Conservation (phyloP, 1,140 invertebrate species). For the Macrobrachium rosenbergii region DNA sequence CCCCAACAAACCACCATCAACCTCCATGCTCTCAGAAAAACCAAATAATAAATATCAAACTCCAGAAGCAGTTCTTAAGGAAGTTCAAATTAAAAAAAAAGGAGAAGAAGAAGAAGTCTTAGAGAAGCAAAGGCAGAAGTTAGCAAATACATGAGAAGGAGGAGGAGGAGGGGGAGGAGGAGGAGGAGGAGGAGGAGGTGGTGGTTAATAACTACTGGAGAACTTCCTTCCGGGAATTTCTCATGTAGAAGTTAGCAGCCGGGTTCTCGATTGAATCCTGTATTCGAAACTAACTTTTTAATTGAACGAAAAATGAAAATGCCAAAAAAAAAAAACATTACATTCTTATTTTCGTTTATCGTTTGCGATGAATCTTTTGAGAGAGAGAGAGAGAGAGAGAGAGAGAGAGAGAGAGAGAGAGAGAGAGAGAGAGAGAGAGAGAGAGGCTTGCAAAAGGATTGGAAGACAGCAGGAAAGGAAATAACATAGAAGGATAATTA, state of each 20-base stretch:
- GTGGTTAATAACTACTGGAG: neutral
- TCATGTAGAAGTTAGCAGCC: neutral
- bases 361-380: neutral
- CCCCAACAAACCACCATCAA: too few species aligned
- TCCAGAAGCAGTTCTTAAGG: neutral
- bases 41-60: too few species aligned
- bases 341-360: too few species aligned
- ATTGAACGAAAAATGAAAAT: neutral
- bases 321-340: neutral
- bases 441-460: too few species aligned
- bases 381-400: too few species aligned
- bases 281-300: neutral
- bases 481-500: too few species aligned
- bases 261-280: neutral
- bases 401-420: too few species aligned
- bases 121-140: neutral
- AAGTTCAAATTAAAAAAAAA: neutral
- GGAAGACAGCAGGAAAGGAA: too few species aligned
- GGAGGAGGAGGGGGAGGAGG: neutral
- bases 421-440: too few species aligned
- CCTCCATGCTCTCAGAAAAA: too few species aligned
- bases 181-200: neutral
- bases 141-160: too few species aligned
- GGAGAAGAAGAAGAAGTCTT: neutral
- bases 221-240: neutral